These are phyloP conservation scores for Gobiocypris rarus DNA, from an alignment of 2,113 vertebrate genomes.

Conservation along the genomic window DNA sequence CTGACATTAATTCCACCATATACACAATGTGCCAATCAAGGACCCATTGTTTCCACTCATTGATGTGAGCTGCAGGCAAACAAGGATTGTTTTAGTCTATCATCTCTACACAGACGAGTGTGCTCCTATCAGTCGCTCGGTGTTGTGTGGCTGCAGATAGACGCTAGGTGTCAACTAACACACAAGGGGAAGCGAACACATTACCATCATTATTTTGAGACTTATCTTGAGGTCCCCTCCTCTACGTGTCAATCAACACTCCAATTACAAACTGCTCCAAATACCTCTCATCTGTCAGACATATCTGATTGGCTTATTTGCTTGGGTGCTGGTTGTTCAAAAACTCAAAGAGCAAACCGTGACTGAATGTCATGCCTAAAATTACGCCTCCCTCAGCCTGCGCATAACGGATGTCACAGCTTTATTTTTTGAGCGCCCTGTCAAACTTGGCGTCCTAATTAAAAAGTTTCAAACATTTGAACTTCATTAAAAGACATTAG, in stretches of 20 bases:
- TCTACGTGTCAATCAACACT: constrained; percentile 30
- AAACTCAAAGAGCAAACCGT: constrained; percentile 8
- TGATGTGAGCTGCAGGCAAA: constrained; percentile 4
- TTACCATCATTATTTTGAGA: constrained; percentile 22
- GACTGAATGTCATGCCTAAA: constrained; percentile 22
- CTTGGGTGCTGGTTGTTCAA: background rate
- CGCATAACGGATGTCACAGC: background rate
- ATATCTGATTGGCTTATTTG: constrained; percentile 15
- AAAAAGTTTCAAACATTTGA: constrained; percentile 23
- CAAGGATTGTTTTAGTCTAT: constrained; percentile 1
- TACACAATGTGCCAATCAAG: constrained; percentile 27
- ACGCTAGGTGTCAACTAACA: constrained; percentile 15
- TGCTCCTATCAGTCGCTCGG: background rate
- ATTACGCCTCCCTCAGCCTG: background rate
- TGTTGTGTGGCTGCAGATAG: background rate
- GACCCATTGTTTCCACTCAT: background rate
- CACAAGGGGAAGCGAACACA: background rate
- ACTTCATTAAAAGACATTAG: constrained; percentile 5
- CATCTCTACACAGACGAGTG: background rate
- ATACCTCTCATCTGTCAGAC: background rate
- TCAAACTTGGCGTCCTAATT: background rate
- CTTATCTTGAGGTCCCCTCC: background rate
- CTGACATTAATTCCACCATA: constrained; percentile 8
- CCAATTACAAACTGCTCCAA: constrained; percentile 21
- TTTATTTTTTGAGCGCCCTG: background rate